phyloP scores from a whole-genome alignment of 64 coral and sea anemone species.

The Platygyra sinensis region DNA sequence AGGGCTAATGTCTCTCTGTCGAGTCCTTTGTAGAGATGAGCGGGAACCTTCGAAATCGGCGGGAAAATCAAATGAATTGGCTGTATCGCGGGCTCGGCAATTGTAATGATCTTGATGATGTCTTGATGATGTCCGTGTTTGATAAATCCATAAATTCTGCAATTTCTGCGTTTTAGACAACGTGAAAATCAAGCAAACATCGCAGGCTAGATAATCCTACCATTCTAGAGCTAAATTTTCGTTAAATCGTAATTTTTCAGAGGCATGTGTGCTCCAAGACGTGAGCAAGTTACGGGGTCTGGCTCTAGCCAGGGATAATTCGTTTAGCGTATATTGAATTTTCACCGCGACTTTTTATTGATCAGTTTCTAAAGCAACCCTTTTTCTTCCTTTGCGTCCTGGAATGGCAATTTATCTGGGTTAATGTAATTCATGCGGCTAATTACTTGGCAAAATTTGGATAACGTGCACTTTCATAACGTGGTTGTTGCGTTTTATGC shows the following conservation, averaged over 20 bases:
- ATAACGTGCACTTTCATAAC: neutral
- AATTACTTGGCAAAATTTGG: neutral
- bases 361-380: neutral
- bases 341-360: neutral
- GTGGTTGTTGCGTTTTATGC: neutral
- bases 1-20: neutral
- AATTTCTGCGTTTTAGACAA: neutral
- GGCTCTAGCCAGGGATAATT: neutral
- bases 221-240: neutral
- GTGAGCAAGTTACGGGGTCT: neutral
- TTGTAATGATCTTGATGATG: neutral
- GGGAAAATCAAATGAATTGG: constrained; percentile 30
- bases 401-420: neutral
- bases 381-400: neutral
- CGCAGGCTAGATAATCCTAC: neutral
- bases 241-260: neutral
- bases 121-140: too few relatives aligned
- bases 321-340: neutral
- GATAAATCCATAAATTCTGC: neutral
- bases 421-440: neutral
- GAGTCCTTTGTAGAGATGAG: constrained; percentile 4
- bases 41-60: constrained; percentile 75
- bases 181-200: neutral
- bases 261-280: neutral
- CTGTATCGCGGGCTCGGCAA: constrained; percentile 17